These are phyloP conservation scores for Carollia perspicillata DNA, from an alignment of 2,113 vertebrate species.

Conservation along the genomic window DNA sequence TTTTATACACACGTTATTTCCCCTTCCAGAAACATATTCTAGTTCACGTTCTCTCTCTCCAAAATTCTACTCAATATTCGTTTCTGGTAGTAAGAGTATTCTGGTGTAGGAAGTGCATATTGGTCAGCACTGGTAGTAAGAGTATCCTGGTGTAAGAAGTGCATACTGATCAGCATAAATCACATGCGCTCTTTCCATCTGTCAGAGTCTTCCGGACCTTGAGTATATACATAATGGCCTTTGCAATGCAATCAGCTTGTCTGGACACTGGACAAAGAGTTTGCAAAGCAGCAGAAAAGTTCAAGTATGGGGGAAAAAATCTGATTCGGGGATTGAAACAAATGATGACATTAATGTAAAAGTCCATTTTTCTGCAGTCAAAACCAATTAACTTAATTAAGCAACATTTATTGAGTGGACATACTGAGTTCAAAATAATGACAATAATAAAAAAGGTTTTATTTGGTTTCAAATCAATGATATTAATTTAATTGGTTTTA, in stretches of 20 bases:
- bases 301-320: neutral
- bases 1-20: neutral
- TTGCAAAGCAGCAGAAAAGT: conserved; percentile 29
- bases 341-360: conserved; percentile 71
- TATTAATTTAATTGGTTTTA: conserved; percentile 61
- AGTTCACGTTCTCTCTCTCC: neutral
- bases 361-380: conserved; percentile 59
- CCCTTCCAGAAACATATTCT: neutral
- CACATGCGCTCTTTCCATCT: neutral
- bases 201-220: neutral
- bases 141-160: neutral
- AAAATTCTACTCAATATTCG: neutral
- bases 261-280: conserved; percentile 22
- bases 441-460: conserved; percentile 57
- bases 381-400: conserved; percentile 73
- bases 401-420: conserved; percentile 55
- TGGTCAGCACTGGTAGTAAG: neutral
- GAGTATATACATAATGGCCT: neutral
- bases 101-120: neutral
- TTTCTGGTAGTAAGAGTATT: neutral
- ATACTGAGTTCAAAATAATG: conserved; percentile 56
- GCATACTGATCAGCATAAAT: neutral
- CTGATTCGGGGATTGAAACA: conserved; percentile 36
- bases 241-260: neutral
- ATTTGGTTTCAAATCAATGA: conserved; percentile 63